Evolutionary conservation across 1,140 invertebrate species (phyloP).

Genomic region (Drosophila lacteicornis): DNA sequence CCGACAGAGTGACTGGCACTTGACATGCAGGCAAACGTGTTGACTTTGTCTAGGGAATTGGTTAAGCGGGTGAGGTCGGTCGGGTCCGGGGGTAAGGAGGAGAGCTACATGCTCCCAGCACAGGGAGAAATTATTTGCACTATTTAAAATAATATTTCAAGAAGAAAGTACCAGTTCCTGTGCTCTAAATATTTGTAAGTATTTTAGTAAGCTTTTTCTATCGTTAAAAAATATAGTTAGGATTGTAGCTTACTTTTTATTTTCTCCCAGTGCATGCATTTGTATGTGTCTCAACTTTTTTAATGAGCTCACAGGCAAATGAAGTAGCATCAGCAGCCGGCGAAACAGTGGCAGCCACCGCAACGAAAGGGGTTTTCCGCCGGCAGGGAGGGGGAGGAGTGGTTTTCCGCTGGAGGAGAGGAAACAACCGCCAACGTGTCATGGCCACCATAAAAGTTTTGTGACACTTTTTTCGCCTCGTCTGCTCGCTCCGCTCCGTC

Average conservation of each 20-base stretch:
- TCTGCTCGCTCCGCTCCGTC: neutral
- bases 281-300: conserved; percentile 80
- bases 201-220: neutral
- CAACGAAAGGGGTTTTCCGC: conserved; percentile 22
- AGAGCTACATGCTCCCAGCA: neutral
- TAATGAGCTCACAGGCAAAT: conserved; percentile 70
- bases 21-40: conserved; percentile 78
- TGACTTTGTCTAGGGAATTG: conserved; percentile 61
- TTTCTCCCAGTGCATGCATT: conserved; percentile 57
- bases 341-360: conserved; percentile 56
- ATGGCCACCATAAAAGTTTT: conserved; percentile 76
- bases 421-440: conserved; percentile 50
- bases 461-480: conserved; percentile 61
- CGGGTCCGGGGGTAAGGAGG: no score
- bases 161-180: no score
- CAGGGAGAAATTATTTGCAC: neutral
- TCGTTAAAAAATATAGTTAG: neutral
- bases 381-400: neutral
- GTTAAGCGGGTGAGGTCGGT: conserved; percentile 8
- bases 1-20: conserved; percentile 62
- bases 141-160: no score
- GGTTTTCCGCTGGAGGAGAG: neutral
- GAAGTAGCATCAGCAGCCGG: conserved; percentile 58
- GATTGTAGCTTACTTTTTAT: no score
- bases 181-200: no score